Evolutionary conservation across 2,888 invertebrate genomes (phyloP).

Genomic region (Gnatocerus cornutus): DNA sequence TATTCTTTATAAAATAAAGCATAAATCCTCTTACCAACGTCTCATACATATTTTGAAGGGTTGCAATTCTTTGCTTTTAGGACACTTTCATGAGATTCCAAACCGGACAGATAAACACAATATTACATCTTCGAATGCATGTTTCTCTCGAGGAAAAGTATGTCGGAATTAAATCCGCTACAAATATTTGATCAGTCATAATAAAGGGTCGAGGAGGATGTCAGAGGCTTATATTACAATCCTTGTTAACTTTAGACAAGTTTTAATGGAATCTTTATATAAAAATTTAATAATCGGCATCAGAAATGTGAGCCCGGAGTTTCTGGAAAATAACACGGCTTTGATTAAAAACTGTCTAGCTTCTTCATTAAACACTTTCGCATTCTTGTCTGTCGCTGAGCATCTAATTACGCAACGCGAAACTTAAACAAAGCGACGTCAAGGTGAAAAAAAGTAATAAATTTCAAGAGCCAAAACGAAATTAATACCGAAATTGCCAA

Average conservation of each 20-base stretch:
- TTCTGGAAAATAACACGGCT: conserved; percentile 53
- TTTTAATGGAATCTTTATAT: conserved; percentile 48
- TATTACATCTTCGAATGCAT: conserved; percentile 24
- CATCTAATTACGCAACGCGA: neutral
- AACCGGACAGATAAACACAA: conserved; percentile 45
- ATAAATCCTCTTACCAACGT: conserved; percentile 46
- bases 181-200: conserved; percentile 50
- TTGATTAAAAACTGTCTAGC: conserved; percentile 71
- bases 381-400: neutral
- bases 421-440: neutral
- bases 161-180: conserved; percentile 49
- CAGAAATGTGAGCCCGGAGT: conserved; percentile 54
- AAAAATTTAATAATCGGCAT: conserved; percentile 48
- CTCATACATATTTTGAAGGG: conserved; percentile 43
- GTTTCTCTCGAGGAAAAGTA: conserved; percentile 38
- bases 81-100: conserved; percentile 28
- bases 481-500: conserved; percentile 2
- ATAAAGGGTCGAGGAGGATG: conserved; percentile 47
- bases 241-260: conserved; percentile 40
- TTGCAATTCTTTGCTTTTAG: conserved; percentile 36
- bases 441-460: neutral
- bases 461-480: neutral
- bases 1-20: conserved; percentile 45
- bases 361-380: neutral
- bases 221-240: conserved; percentile 43